Conservation (phyloP, 2,113 vertebrate genomes). For the Antechinus stuartii region DNA sequence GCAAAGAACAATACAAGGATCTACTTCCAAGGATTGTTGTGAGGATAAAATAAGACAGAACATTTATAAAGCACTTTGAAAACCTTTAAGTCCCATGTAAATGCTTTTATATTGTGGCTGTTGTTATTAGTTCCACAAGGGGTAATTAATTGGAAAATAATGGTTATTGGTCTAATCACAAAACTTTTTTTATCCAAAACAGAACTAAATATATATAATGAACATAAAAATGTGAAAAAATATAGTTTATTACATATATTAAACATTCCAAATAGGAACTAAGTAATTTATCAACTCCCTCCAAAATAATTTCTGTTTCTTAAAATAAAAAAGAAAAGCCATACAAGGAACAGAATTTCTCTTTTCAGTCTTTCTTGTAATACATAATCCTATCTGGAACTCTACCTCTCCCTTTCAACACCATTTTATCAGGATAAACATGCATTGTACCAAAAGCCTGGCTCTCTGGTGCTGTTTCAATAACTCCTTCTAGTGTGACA, state of each 20-base stretch:
- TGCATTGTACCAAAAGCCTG: conserved; percentile 91
- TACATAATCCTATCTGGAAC: conserved; percentile 86
- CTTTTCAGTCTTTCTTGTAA: conserved; percentile 68
- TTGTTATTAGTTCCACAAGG: background rate
- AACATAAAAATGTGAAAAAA: background rate
- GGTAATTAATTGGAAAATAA: background rate
- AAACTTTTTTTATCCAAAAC: background rate
- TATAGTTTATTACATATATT: background rate
- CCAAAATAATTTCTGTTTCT: background rate
- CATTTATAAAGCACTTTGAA: background rate
- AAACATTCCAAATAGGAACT: background rate
- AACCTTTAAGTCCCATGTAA: background rate
- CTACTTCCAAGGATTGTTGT: background rate
- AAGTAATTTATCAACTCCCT: background rate
- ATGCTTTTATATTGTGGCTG: background rate
- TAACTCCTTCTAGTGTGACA: conserved; percentile 91
- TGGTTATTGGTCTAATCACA: background rate
- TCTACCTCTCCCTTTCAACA: conserved; percentile 91
- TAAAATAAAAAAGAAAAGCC: background rate
- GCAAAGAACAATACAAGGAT: background rate
- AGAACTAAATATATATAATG: background rate
- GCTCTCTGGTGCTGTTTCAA: conserved; percentile 91
- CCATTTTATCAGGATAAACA: conserved; percentile 92
- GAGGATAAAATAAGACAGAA: background rate
- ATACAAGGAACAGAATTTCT: background rate